Evolutionary conservation across 2,888 invertebrate genomes (phyloP).

Genomic region (Neoascia interrupta): DNA sequence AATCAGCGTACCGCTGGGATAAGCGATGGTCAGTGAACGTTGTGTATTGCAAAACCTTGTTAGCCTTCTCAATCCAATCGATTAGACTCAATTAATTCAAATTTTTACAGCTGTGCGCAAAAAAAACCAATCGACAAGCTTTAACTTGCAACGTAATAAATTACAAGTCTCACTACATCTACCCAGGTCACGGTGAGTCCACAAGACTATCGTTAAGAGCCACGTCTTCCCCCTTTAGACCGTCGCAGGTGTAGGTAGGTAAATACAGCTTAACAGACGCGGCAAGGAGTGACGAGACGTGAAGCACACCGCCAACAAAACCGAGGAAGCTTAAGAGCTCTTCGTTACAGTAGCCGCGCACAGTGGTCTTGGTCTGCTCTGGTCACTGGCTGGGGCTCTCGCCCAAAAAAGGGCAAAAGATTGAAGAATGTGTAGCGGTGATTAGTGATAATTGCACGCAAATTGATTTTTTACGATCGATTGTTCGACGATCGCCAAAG

Average conservation of each 20-base stretch:
- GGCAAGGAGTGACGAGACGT: constrained; percentile 18
- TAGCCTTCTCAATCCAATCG: constrained; percentile 64
- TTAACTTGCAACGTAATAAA: constrained; percentile 65
- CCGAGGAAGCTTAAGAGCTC: constrained; percentile 28
- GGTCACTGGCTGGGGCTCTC: too few relatives aligned
- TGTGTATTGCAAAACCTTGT: constrained; percentile 54
- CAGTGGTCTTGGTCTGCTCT: neutral
- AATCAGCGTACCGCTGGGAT: constrained; percentile 24
- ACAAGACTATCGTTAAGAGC: too few relatives aligned
- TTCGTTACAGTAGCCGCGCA: constrained; percentile 34
- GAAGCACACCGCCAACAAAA: constrained; percentile 5
- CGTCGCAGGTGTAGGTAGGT: too few relatives aligned
- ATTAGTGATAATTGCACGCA: constrained; percentile 69
- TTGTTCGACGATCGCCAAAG: constrained; percentile 25
- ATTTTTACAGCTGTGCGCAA: constrained; percentile 16
- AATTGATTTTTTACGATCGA: constrained; percentile 69
- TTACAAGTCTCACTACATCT: constrained; percentile 55
- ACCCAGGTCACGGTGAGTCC: constrained; percentile 51
- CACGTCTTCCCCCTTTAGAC: too few relatives aligned
- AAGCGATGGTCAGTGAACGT: constrained; percentile 22
- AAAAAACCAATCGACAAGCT: constrained; percentile 8
- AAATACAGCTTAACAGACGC: constrained; percentile 1
- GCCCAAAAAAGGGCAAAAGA: constrained; percentile 66
- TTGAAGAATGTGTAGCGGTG: constrained; percentile 67
- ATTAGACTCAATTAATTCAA: constrained; percentile 64